A percentile compares a stretch with the other conserved stretches of the same genome.
Conservation (phyloP, 2,797 vertebrate genomes). For the Semaprochilodus insignis region DNA sequence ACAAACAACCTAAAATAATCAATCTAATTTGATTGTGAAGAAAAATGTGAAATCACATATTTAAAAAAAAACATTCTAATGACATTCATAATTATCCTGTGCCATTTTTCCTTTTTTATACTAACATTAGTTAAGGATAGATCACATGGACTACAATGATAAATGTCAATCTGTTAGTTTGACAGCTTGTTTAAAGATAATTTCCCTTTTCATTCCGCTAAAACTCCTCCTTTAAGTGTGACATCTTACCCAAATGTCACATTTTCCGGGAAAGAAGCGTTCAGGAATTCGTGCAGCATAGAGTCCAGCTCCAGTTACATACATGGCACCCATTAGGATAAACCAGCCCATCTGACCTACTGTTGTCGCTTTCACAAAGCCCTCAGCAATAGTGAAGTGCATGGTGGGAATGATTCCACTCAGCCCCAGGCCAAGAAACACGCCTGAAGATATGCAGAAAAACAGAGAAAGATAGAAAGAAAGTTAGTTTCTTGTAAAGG, state of each 20-base stretch:
- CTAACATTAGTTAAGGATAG: neutral
- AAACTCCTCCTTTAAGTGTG: neutral
- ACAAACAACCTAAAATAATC: no score
- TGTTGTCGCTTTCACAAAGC: constrained; percentile 97
- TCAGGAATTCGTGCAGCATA: constrained; percentile 97
- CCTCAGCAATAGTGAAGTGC: constrained; percentile 98
- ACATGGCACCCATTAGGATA: constrained; percentile 99
- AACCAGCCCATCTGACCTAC: constrained; percentile 99
- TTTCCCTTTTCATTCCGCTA: neutral
- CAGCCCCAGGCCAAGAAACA: constrained; percentile 95
- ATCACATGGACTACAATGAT: neutral
- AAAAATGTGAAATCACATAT: no score
- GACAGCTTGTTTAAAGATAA: neutral
- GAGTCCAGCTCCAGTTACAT: constrained; percentile 94
- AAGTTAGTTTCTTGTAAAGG: neutral
- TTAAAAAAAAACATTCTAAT: no score
- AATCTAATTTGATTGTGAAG: no score
- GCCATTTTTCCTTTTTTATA: neutral
- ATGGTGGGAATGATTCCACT: constrained; percentile 97
- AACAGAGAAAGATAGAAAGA: neutral
- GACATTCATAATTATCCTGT: no score
- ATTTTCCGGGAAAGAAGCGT: constrained; percentile 97
- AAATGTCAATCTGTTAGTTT: neutral
- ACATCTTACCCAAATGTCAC: constrained; percentile 95
- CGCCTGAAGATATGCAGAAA: constrained; percentile 75